phyloP scores from a whole-genome alignment of 1,140 invertebrate species.

The Trachymyrmex cornetzi region DNA sequence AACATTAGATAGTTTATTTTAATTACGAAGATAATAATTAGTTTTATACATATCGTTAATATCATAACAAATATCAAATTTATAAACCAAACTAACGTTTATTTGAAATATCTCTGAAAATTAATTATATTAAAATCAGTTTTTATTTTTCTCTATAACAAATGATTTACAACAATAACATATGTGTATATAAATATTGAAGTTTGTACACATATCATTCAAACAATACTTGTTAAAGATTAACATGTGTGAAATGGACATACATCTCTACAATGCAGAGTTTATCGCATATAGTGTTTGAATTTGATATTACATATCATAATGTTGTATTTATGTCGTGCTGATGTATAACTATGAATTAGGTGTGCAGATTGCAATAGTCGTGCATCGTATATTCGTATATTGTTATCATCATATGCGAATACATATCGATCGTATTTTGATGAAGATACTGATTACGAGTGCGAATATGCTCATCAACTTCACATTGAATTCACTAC shows the following conservation, averaged over 20 bases:
- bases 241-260: background rate
- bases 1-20: background rate
- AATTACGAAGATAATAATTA: background rate
- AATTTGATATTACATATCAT: constrained; percentile 31
- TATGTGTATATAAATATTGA: background rate
- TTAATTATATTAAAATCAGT: background rate
- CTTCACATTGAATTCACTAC: background rate
- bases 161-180: background rate
- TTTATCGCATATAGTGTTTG: background rate
- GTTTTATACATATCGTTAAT: background rate
- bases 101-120: background rate
- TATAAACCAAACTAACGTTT: background rate
- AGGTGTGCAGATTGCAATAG: constrained; percentile 30
- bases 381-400: constrained; percentile 16
- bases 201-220: background rate
- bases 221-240: constrained; percentile 6
- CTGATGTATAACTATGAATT: constrained; percentile 23
- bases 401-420: constrained; percentile 32
- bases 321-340: constrained; percentile 33
- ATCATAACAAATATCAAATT: background rate
- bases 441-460: constrained; percentile 21
- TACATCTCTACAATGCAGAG: background rate
- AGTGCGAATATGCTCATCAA: background rate
- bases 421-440: constrained; percentile 23
- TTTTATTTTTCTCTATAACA: background rate